Percentiles rank a stretch among this genome's conserved stretches.
Evolutionary conservation across 2,888 invertebrate genomes (phyloP).

Genomic region (Rhodophaea formosa): DNA sequence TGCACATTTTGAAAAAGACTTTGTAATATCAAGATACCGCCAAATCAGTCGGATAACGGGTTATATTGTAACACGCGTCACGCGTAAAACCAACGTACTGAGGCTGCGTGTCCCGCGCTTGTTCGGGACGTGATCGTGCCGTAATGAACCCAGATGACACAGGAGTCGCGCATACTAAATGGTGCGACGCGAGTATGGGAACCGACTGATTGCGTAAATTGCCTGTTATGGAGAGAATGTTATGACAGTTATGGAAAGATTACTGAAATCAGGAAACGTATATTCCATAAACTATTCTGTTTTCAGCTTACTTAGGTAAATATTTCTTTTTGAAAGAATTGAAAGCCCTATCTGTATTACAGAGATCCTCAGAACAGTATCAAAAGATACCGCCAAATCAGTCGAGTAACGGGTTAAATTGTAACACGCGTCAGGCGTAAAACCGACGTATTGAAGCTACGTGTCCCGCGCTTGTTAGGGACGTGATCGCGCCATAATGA

Average conservation of each 20-base stretch:
- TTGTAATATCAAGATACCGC: not conserved
- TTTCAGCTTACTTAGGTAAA: no score
- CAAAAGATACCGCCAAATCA: slow-evolving; percentile 10
- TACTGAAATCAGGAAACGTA: not conserved
- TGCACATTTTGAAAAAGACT: no score
- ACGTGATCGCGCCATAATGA: slow-evolving; percentile 45
- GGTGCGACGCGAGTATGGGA: slow-evolving; percentile 11
- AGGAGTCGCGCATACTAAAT: slow-evolving; percentile 17
- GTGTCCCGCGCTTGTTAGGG: slow-evolving; percentile 41
- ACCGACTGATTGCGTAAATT: slow-evolving; percentile 8
- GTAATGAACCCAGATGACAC: slow-evolving; percentile 34
- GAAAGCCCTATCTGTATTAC: no score
- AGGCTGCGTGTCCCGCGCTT: slow-evolving; percentile 35
- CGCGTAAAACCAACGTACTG: slow-evolving; percentile 30
- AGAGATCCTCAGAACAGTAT: no score
- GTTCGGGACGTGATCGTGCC: slow-evolving; percentile 44
- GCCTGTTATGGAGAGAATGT: not conserved
- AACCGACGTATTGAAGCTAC: slow-evolving; percentile 30
- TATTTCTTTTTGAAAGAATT: no score
- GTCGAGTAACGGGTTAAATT: slow-evolving; percentile 4
- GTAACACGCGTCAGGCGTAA: slow-evolving; percentile 20
- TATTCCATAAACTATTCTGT: no score
- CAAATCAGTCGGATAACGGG: not conserved
- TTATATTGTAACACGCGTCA: slow-evolving; percentile 15
- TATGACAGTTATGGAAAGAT: not conserved